Percentiles rank a stretch among this genome's conserved stretches.
These are phyloP conservation scores for Drosophila pandora DNA, from an alignment of 1,140 invertebrate species.

Conservation along the genomic window DNA sequence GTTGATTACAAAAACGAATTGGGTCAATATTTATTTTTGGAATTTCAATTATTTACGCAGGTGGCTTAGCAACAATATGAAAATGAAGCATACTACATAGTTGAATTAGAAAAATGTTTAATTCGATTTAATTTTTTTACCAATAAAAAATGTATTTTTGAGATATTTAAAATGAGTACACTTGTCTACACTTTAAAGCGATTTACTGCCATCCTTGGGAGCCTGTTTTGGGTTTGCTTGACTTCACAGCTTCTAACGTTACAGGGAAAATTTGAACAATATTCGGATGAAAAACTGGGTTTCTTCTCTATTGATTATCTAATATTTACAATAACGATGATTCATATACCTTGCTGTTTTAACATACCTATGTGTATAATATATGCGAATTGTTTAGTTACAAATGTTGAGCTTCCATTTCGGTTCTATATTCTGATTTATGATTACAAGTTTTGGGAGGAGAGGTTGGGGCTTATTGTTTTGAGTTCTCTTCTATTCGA, in stretches of 20 bases:
- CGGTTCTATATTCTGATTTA: conserved; percentile 23
- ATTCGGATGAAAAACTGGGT: conserved; percentile 19
- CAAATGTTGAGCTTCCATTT: conserved; percentile 40
- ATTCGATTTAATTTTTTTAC: neutral
- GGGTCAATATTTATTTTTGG: conserved; percentile 11
- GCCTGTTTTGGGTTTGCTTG: conserved; percentile 1
- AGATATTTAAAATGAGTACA: too few relatives aligned
- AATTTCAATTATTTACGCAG: conserved; percentile 4
- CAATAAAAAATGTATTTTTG: too few relatives aligned
- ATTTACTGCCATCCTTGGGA: conserved; percentile 21
- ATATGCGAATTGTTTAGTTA: conserved; percentile 29
- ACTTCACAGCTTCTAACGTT: conserved; percentile 25
- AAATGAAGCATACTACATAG: too few relatives aligned
- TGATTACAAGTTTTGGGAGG: conserved; percentile 21
- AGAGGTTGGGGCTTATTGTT: conserved; percentile 4
- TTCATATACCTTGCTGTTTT: conserved; percentile 17
- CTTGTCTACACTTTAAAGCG: neutral
- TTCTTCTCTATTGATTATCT: conserved; percentile 29
- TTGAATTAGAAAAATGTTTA: neutral
- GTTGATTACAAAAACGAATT: conserved; percentile 18
- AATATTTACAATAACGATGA: conserved; percentile 40
- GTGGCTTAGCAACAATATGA: neutral
- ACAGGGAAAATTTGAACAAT: conserved; percentile 17
- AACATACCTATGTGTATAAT: conserved; percentile 9
- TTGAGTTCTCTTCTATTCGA: conserved; percentile 1